Evolutionary conservation across 1,140 invertebrate species (phyloP).

Genomic region (Cecropterus lyciades): DNA sequence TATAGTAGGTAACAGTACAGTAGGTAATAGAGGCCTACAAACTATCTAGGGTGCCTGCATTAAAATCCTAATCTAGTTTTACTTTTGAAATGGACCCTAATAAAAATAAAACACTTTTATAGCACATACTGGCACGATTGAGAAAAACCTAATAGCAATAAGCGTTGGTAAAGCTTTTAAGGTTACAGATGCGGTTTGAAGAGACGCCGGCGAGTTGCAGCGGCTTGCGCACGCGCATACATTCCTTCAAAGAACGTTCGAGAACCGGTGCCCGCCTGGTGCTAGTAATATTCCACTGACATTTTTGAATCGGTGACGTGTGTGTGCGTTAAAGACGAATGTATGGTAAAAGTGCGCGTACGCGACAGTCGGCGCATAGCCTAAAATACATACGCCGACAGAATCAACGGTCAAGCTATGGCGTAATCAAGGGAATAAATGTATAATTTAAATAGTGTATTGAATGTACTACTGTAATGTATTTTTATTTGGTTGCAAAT

Average conservation of each 20-base stretch:
- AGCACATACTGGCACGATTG: too few species aligned
- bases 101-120: too few species aligned
- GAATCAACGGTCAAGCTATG: constrained; percentile 1
- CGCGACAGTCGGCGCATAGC: constrained; percentile 38
- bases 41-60: too few species aligned
- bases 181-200: constrained; percentile 10
- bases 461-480: too few species aligned
- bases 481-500: constrained; percentile 8
- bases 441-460: constrained; percentile 1
- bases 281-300: constrained; percentile 74
- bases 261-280: constrained; percentile 53
- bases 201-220: not conserved
- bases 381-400: constrained; percentile 5
- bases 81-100: too few species aligned
- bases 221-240: constrained; percentile 18
- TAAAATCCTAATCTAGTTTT: too few species aligned
- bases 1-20: too few species aligned
- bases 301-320: constrained; percentile 56
- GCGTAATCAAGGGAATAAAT: constrained; percentile 15
- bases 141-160: not conserved
- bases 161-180: not conserved
- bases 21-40: too few species aligned
- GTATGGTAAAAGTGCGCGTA: constrained; percentile 39
- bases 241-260: constrained; percentile 65
- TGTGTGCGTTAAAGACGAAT: constrained; percentile 46